These are phyloP conservation scores for Drosophila vallismaia DNA, from an alignment of 2,888 invertebrate species.

Conservation along the genomic window DNA sequence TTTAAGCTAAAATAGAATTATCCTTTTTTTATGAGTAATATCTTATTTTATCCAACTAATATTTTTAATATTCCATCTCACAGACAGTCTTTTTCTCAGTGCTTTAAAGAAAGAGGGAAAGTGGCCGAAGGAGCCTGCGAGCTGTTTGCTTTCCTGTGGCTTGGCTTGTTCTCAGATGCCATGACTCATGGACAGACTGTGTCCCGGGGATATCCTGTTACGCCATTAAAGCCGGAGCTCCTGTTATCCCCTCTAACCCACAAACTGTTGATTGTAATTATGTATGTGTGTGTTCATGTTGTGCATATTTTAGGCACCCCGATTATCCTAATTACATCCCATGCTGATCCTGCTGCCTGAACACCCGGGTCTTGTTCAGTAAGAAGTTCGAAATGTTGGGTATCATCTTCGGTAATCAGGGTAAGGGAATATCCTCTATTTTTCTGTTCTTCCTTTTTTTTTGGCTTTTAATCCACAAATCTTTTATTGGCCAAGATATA, in stretches of 20 bases:
- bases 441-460: background rate
- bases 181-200: conserved; percentile 59
- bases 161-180: conserved; percentile 21
- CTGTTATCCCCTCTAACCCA: conserved; percentile 47
- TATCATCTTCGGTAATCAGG: conserved; percentile 2
- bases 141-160: conserved; percentile 41
- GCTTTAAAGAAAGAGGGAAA: background rate
- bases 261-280: conserved; percentile 58
- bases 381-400: background rate
- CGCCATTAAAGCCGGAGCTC: conserved; percentile 36
- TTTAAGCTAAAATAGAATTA: no score
- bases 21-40: background rate
- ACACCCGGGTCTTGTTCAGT: background rate
- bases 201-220: conserved; percentile 49
- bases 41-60: no score
- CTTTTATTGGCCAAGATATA: background rate
- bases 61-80: background rate
- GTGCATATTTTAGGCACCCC: conserved; percentile 65
- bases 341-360: conserved; percentile 1
- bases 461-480: conserved; percentile 1
- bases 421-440: conserved; percentile 1
- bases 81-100: background rate
- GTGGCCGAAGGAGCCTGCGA: conserved; percentile 8
- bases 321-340: conserved; percentile 66
- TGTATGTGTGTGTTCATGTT: conserved; percentile 40